Conservation (phyloP, 2,113 vertebrate genomes). For the Aspiorhynchus laticeps region DNA sequence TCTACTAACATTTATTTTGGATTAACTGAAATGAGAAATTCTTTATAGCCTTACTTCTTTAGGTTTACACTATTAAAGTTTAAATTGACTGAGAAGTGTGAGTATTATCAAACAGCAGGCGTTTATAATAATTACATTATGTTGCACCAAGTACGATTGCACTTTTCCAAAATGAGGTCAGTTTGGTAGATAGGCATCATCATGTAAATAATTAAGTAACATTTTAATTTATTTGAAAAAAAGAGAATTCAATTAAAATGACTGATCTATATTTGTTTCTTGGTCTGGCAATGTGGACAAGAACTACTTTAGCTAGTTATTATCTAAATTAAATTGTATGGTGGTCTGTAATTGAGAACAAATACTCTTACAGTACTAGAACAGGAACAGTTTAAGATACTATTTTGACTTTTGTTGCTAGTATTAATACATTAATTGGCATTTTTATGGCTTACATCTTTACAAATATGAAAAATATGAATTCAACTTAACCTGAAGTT, state of each 20-base stretch:
- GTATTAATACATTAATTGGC: background rate
- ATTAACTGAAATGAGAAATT: conserved; percentile 47
- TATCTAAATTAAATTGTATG: background rate
- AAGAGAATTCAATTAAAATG: background rate
- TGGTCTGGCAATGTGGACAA: background rate
- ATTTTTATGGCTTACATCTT: conserved; percentile 17
- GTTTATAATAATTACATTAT: conserved; percentile 58
- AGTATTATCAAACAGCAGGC: conserved; percentile 45
- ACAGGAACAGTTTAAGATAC: background rate
- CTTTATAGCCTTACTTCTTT: conserved; percentile 41
- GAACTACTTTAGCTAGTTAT: conserved; percentile 3
- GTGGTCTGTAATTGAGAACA: background rate
- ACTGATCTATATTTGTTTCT: background rate
- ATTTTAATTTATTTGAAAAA: conserved; percentile 39
- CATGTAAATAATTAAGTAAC: conserved; percentile 52
- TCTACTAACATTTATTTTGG: conserved; percentile 31
- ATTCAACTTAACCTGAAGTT: background rate
- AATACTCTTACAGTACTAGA: conserved; percentile 10
- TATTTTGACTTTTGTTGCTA: background rate
- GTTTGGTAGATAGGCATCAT: conserved; percentile 30
- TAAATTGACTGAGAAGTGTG: conserved; percentile 32
- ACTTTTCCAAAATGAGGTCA: conserved; percentile 54
- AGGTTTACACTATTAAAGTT: conserved; percentile 16
- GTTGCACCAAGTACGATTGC: conserved; percentile 64
- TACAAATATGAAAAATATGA: background rate